These are phyloP conservation scores for Pseudoatta argentina DNA, from an alignment of 1,140 invertebrate genomes.

Conservation along the genomic window DNA sequence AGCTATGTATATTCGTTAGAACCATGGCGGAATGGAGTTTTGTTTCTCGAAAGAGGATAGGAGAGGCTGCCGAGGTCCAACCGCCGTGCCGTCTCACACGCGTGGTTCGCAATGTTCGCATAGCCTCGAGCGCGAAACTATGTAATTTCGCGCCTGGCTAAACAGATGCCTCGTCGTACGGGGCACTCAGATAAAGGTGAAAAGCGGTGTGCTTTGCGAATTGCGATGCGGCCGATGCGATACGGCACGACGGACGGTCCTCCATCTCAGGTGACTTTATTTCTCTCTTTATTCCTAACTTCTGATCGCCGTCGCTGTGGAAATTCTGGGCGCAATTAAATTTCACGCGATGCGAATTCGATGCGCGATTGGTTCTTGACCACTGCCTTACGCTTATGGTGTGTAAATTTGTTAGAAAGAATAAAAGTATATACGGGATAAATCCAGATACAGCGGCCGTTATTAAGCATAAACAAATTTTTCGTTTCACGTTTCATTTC, in stretches of 20 bases:
- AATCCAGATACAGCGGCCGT: not conserved
- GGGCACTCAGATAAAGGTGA: slow-evolving; percentile 65
- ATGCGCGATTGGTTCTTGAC: slow-evolving; percentile 26
- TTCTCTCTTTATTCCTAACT: not conserved
- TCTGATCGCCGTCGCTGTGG: slow-evolving; percentile 7
- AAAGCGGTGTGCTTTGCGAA: slow-evolving; percentile 52
- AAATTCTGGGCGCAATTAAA: slow-evolving; percentile 70
- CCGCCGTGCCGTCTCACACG: slow-evolving; percentile 34
- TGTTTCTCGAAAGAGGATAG: slow-evolving; percentile 51
- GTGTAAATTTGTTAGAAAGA: not conserved
- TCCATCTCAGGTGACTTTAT: slow-evolving; percentile 10
- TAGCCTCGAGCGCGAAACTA: slow-evolving; percentile 65
- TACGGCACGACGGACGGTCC: slow-evolving; percentile 1
- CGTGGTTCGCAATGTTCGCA: slow-evolving; percentile 5
- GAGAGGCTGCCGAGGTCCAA: not conserved
- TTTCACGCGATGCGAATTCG: slow-evolving; percentile 44
- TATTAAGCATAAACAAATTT: not conserved
- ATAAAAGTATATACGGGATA: not conserved
- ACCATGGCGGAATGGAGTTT: slow-evolving; percentile 56
- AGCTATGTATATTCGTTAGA: slow-evolving; percentile 54
- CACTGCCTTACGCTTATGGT: not conserved
- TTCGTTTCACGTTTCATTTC: not conserved
- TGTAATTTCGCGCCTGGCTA: slow-evolving; percentile 79
- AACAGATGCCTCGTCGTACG: slow-evolving; percentile 65
- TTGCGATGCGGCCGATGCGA: slow-evolving; percentile 14